Base-by-base conservation (phyloP, 2,113 vertebrate genomes). In the Trochalopteron elliotii region DNA sequence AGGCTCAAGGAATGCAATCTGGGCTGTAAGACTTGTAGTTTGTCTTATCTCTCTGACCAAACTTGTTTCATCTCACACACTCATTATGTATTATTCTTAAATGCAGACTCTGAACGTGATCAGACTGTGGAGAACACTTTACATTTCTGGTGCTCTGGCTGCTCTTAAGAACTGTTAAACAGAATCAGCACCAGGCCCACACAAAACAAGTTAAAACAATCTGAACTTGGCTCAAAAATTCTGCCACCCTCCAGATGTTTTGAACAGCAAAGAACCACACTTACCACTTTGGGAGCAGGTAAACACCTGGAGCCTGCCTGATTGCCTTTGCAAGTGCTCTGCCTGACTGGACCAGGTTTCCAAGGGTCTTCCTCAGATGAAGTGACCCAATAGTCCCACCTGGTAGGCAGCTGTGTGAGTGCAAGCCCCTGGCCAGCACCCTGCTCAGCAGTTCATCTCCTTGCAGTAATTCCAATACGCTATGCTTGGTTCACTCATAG, bases 371-470 rank as follows among this genome's bases (percentile, higher is more conserved):
- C 47, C 69, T 91, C 61, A 71, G 57, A 57, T 18, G 70, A 59
- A 53, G 15, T 7, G 52, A 40, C 64, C 28, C 37, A 20, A 1
- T 9, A 27, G 35, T 67, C 60, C 47, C 11, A 2, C 76, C 76
- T 30, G 76, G 50, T 68, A 40, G 2, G 1, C 0, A 0, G 55
- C 20, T 2, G 2, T n/a, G 16, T 1, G 0, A 59, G 40, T 8
- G 60, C 0, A 11, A 91, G 77, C 64, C 27, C 76, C 69, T 1
- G 7, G n/a, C 39, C 70, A 57, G 74, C 50, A 19, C 12, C 3
- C 20, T 0, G 0, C 57, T 64, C 85, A 44, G 74, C 10, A 1
- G 15, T 22, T 65, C 67, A 20, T 23, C 57, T 79, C 64, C 65
- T 53, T 18, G 67, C 37, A 6, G 65, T 47, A 76, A 71, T 69